Evolutionary conservation across 2,797 vertebrate genomes (phyloP).

Genomic region (Melanotaenia nigrans): DNA sequence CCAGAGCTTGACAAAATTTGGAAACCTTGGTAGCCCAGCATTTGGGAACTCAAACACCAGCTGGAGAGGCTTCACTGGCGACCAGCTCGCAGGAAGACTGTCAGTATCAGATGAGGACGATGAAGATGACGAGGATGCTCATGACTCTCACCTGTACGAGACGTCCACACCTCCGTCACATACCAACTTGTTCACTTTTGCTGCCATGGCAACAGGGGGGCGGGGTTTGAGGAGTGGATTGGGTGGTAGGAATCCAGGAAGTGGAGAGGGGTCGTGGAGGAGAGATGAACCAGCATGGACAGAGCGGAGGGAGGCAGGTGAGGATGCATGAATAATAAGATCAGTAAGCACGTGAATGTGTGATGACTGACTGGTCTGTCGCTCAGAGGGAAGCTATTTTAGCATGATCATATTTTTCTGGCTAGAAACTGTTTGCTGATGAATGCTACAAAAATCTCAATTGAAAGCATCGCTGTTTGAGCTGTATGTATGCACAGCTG

Average conservation of each 20-base stretch:
- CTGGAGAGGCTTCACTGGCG: constrained; percentile 72
- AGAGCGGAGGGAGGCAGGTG: constrained; percentile 89
- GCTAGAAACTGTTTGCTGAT: background rate
- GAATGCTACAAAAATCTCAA: constrained; percentile 8
- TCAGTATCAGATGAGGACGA: constrained; percentile 74
- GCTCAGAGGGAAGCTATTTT: background rate
- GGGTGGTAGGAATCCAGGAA: constrained; percentile 72
- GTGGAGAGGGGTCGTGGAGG: constrained; percentile 84
- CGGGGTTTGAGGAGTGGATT: constrained; percentile 83
- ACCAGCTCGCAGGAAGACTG: constrained; percentile 61
- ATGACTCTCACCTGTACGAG: constrained; percentile 52
- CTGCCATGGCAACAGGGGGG: constrained; percentile 84
- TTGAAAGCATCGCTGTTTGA: constrained; percentile 1
- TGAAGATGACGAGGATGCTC: constrained; percentile 60
- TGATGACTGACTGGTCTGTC: background rate
- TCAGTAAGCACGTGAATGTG: background rate
- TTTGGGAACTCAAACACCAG: constrained; percentile 65
- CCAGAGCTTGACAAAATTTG: constrained; percentile 75
- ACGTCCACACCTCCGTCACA: constrained; percentile 75
- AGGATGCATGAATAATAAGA: constrained; percentile 54
- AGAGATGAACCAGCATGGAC: constrained; percentile 84
- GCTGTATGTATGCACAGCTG: constrained; percentile 14
- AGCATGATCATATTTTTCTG: constrained; percentile 13
- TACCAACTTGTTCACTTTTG: constrained; percentile 93
- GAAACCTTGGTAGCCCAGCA: constrained; percentile 52